Base-by-base conservation (phyloP, 1,140 invertebrate species). In the Drosophila takahashii region DNA sequence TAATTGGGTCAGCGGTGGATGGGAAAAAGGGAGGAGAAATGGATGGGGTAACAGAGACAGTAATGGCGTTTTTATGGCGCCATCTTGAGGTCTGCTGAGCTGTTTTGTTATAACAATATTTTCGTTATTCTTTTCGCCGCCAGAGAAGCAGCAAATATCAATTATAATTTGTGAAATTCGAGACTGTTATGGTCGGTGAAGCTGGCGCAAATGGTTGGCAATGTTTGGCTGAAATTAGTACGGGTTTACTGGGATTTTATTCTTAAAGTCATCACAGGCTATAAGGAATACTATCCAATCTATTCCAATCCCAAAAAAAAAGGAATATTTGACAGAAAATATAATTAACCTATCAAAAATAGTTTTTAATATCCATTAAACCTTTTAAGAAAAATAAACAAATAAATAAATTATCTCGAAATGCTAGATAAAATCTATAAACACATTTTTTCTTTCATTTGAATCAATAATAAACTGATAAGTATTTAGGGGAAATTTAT, bases 121-220 rank as follows among this genome's bases (percentile, higher is more conserved):
- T 53, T 74, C 42, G 29, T 54, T 42, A 29, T 50, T 52, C 56
- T 15, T 61, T 59, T 22, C 16, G 22, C 37, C 29, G 22, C 29
- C 18, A 29, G 18, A 18, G 27, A 34, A 42, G 57, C 47, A 13
- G 56, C 61, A 69, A 81, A 81, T 81, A 81, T 78, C 79, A 81
- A 83, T 81, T 81, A 81, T 73, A 81, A 81, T 77, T 81, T 69
- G 44, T 51, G 61, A 73, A 66, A 71, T 60, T 80, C 60, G 59
- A 80, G 78, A 41, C 39, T 18, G 32, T 51, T 57, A 58, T 41
- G 58, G 51, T 27, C 22, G 37, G 9, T 26, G 22, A 34, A 52
- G 32, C 51, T 64, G 79, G 44, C 37, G 27, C 29, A 67, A 69
- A 81, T 58, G 50, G 47, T 22, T 65, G 58, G 34, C 50, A 50